These are phyloP conservation scores for Branchipolynoe longqiensis DNA, from an alignment of 2,888 invertebrate genomes.

Conservation along the genomic window DNA sequence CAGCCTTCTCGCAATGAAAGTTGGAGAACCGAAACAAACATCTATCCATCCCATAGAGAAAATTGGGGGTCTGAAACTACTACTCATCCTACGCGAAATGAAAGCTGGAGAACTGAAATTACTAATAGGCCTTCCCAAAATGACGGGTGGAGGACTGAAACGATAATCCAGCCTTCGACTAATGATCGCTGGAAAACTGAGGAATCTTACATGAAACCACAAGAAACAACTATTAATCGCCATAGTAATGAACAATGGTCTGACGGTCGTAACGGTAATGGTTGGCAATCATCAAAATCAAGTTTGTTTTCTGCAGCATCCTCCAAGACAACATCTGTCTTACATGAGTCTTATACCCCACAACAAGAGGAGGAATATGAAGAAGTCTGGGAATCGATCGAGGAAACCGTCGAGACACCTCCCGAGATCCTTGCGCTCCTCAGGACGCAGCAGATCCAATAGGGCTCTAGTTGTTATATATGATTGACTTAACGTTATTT, in stretches of 20 bases:
- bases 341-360: constrained; percentile 19
- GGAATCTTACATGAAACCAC: not conserved
- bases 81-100: too few species aligned
- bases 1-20: too few species aligned
- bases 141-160: too few species aligned
- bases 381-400: constrained; percentile 40
- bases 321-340: not conserved
- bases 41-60: too few species aligned
- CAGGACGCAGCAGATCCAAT: constrained; percentile 34
- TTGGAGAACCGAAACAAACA: too few species aligned
- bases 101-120: too few species aligned
- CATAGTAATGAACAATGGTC: constrained; percentile 29
- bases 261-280: constrained; percentile 46
- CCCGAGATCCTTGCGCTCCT: constrained; percentile 64
- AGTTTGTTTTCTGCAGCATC: not conserved
- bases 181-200: not conserved
- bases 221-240: not conserved
- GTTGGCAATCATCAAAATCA: constrained; percentile 19
- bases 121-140: too few species aligned
- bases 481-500: too few species aligned
- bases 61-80: not conserved
- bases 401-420: constrained; percentile 68
- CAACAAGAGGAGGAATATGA: not conserved
- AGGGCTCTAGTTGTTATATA: not conserved
- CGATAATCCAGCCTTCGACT: too few species aligned